These are phyloP conservation scores for Amblyjoppa proteus DNA, from an alignment of 2,888 invertebrate species.

Conservation along the genomic window DNA sequence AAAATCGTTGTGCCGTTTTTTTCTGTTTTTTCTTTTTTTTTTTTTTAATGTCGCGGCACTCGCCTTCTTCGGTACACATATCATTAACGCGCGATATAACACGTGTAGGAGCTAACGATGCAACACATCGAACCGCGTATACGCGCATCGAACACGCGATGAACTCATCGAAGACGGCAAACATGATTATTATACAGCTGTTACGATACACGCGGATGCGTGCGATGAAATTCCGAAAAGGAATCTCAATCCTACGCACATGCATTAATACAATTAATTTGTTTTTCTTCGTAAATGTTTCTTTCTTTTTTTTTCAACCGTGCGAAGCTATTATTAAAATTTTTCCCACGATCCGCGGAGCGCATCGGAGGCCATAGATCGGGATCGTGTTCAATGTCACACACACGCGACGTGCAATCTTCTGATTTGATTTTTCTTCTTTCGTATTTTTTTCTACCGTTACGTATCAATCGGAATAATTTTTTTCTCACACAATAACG, in stretches of 20 bases:
- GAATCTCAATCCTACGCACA: neutral
- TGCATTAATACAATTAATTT: conserved; percentile 33
- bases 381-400: conserved; percentile 58
- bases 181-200: conserved; percentile 5
- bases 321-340: neutral
- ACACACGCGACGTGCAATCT: conserved; percentile 6
- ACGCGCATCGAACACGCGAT: conserved; percentile 27
- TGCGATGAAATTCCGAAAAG: conserved; percentile 16
- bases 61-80: conserved; percentile 11
- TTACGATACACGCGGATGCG: conserved; percentile 38
- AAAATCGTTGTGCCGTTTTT: conserved; percentile 35
- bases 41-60: neutral
- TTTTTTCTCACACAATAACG: conserved; percentile 1
- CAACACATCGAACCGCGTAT: conserved; percentile 19
- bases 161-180: conserved; percentile 9
- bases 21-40: neutral
- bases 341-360: conserved; percentile 55
- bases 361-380: conserved; percentile 34
- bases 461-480: neutral
- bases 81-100: conserved; percentile 13
- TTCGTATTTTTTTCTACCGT: neutral
- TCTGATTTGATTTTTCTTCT: neutral
- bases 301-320: conserved; percentile 1
- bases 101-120: conserved; percentile 19
- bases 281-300: neutral